Base-by-base conservation (phyloP, 2,888 invertebrate species). In the Erannis defoliaria region DNA sequence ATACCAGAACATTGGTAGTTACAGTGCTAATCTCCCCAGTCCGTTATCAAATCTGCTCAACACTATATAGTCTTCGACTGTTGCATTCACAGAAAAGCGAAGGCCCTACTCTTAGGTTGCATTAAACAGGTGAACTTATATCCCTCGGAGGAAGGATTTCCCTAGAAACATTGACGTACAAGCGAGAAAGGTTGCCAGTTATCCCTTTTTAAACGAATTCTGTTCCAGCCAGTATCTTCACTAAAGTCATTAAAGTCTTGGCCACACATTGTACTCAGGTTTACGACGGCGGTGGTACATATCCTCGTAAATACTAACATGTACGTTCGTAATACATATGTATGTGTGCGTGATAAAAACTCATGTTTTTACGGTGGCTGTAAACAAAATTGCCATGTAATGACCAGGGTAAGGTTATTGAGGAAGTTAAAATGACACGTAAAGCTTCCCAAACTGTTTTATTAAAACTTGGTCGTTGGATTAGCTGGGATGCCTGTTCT, bases 351-450 rank as follows among this genome's bases (percentile, higher is more conserved):
- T 69, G 74, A 82, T 81, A 81, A 83, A 85, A 81, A 79, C 68
- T 69, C 77, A 77, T 80, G 77, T 71, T 76, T 82, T 86, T 85
- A 84, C 77, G 70, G 70, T 31, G 67, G 77, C 70, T 72, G 75
- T 84, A 86, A 85, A 86, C 78, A 79, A 82, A 82, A 86, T 80
- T 81, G 81, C 78, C 79, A 71, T 77, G 78, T 85, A 81, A 85
- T 82, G 80, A 73, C 71, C 62, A 56, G 38, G 55, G 19, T 1
- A 6, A 14, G 16, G 42, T 51, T 53, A 49, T 57, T 46, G 62
- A 43, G 45, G 29, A 54, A 21, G 51, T 56, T 62, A 56, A 56
- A 62, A 49, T 35, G 31, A 38, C 33, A 38, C 55, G 53, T 56
- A 53, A 56, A 40, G 37, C 38, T 50, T 10, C 29, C 26, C 50